Conservation (phyloP, 2,797 vertebrate genomes). For the Erithacus rubecula region DNA sequence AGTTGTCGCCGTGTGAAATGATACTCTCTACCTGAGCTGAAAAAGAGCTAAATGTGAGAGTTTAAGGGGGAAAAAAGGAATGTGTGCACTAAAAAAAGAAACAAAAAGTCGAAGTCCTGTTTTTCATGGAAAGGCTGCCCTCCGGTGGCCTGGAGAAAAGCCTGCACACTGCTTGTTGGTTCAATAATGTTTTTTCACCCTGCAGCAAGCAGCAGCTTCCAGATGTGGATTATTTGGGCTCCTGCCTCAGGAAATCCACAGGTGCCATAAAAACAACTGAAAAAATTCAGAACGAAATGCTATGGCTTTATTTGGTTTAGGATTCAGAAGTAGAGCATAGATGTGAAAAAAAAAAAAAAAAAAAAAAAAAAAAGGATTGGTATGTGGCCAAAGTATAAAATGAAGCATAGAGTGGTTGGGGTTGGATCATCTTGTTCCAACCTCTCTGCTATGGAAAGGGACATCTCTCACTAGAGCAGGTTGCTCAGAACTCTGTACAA, state of each 20-base stretch:
- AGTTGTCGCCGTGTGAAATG: not conserved
- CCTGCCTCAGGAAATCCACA: not conserved
- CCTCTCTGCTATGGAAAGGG: not conserved
- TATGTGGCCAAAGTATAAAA: not conserved
- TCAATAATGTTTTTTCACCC: rapidly evolving
- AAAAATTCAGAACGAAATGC: not conserved
- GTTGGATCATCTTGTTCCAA: not conserved
- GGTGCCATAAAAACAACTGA: not conserved
- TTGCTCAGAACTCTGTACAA: not conserved
- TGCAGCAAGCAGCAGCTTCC: not conserved
- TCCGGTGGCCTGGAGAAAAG: slow-evolving; percentile 1
- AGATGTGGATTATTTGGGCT: not conserved
- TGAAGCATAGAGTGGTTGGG: not conserved
- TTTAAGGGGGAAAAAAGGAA: not conserved
- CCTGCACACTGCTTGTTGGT: not conserved
- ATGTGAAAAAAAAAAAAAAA: not conserved
- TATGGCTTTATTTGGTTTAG: not conserved
- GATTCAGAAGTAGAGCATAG: not conserved
- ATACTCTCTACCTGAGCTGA: not conserved
- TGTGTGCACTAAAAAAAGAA: rapidly evolving
- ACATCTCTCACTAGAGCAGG: not conserved
- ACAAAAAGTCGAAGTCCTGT: not conserved
- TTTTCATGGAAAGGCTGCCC: slow-evolving; percentile 52
- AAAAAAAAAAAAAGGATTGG: not conserved
- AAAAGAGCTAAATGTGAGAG: not conserved